These are phyloP conservation scores for Lucilia cuprina DNA, from an alignment of 1,140 invertebrate species.

Conservation along the genomic window DNA sequence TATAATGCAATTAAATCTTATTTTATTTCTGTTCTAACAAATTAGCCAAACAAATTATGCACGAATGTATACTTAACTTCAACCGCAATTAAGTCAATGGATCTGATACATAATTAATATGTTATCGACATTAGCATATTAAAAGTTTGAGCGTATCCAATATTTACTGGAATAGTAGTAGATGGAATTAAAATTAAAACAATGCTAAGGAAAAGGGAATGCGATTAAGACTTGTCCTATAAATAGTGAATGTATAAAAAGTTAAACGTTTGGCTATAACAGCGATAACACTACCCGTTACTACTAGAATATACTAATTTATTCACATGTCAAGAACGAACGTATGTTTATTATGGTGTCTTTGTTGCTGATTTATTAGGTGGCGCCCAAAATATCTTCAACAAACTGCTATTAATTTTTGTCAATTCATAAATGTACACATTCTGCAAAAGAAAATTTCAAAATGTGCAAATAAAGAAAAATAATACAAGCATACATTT, in stretches of 20 bases:
- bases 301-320: background rate
- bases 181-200: background rate
- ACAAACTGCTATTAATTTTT: background rate
- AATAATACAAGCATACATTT: no score
- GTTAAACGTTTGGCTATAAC: no score
- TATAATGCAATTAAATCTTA: no score
- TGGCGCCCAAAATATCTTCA: slow-evolving; percentile 2
- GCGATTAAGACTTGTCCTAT: no score
- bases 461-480: background rate
- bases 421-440: background rate
- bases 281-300: background rate
- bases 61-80: background rate
- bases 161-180: no score
- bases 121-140: background rate
- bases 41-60: background rate
- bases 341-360: background rate
- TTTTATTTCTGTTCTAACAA: no score
- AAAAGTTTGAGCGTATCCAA: background rate
- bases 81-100: background rate
- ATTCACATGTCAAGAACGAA: slow-evolving; percentile 6
- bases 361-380: background rate
- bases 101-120: background rate
- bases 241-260: no score
- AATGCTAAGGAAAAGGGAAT: background rate
- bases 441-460: background rate